A percentile compares a stretch with the other conserved stretches of the same genome.
Conservation (phyloP, 2,888 invertebrate species). For the Agrochola lychnidis region DNA sequence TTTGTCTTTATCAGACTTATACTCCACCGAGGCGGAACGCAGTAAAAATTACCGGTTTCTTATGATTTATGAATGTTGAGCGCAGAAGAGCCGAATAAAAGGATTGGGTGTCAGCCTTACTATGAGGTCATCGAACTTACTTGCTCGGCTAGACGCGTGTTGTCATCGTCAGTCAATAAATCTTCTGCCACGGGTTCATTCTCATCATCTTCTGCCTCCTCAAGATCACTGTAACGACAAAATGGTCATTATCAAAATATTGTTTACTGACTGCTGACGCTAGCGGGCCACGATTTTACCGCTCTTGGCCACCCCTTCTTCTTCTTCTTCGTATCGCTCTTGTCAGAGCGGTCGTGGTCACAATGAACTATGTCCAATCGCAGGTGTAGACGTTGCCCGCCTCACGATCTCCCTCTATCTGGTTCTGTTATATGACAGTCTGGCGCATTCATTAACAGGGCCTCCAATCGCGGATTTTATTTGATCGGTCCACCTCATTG, state of each 20-base stretch:
- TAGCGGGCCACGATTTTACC: neutral
- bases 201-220: slow-evolving; percentile 75
- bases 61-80: neutral
- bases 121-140: slow-evolving; percentile 51
- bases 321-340: no score
- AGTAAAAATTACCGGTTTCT: neutral
- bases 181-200: slow-evolving; percentile 71
- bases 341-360: no score
- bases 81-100: neutral
- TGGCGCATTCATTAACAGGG: no score
- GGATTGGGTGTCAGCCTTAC: neutral
- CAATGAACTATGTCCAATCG: no score
- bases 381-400: no score
- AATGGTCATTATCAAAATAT: neutral
- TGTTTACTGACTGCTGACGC: neutral
- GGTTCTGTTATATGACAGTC: no score
- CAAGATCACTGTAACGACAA: slow-evolving; percentile 68
- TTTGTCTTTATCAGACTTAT: neutral
- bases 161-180: slow-evolving; percentile 65
- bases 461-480: no score
- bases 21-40: neutral
- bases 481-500: no score
- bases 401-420: no score
- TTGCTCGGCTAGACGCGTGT: slow-evolving; percentile 64
- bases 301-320: no score